These are phyloP conservation scores for Microdon myrmicae DNA, from an alignment of 2,888 invertebrate species.

Conservation along the genomic window DNA sequence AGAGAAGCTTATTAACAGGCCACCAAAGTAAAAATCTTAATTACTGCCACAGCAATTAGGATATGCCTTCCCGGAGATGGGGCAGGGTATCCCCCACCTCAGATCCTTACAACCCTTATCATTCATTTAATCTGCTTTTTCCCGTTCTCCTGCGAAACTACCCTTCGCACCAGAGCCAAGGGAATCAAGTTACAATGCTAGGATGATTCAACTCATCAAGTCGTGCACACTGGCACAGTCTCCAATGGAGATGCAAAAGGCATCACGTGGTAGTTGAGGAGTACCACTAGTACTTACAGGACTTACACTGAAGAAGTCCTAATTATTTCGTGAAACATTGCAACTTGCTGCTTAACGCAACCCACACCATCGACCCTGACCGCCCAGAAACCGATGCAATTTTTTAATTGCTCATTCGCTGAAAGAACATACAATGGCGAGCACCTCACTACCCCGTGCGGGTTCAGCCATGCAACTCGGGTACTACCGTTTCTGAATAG, in stretches of 20 bases:
- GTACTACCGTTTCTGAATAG: too few relatives aligned
- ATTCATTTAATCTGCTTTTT: slow-evolving; percentile 34
- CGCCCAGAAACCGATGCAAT: slow-evolving; percentile 36
- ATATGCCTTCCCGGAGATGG: slow-evolving; percentile 38
- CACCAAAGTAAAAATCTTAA: slow-evolving; percentile 52
- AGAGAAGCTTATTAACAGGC: slow-evolving; percentile 51
- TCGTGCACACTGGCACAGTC: too few relatives aligned
- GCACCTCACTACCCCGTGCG: background rate
- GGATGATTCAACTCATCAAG: slow-evolving; percentile 46
- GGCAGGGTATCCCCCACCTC: too few relatives aligned
- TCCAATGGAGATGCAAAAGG: slow-evolving; percentile 3
- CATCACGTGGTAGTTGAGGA: slow-evolving; percentile 12
- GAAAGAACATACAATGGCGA: slow-evolving; percentile 1
- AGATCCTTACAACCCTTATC: slow-evolving; percentile 38
- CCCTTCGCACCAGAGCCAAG: too few relatives aligned
- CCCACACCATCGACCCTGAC: slow-evolving; percentile 8
- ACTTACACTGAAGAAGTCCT: slow-evolving; percentile 50
- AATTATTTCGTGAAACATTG: slow-evolving; percentile 51
- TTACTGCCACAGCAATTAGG: slow-evolving; percentile 50
- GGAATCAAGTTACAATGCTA: slow-evolving; percentile 48
- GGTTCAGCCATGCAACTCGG: slow-evolving; percentile 2
- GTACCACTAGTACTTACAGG: slow-evolving; percentile 7
- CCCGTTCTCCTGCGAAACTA: too few relatives aligned
- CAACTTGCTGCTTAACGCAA: slow-evolving; percentile 6
- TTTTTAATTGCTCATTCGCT: slow-evolving; percentile 45